These are phyloP conservation scores for Pantala flavescens DNA, from an alignment of 1,140 invertebrate species.

Conservation along the genomic window DNA sequence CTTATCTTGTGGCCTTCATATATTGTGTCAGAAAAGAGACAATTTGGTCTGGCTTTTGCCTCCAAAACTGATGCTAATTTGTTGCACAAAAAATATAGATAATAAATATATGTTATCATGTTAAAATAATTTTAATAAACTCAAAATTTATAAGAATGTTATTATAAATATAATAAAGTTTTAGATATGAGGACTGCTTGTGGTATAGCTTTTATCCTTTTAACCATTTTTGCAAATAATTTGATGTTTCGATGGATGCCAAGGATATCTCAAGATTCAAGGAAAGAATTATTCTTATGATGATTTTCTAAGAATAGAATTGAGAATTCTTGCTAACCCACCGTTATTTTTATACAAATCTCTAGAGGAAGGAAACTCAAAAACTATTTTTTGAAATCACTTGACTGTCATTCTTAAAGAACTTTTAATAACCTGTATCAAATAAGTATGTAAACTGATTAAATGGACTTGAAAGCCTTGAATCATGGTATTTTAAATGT, in stretches of 20 bases:
- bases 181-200: not conserved
- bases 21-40: not conserved
- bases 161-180: not conserved
- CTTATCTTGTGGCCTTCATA: not conserved
- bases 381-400: conserved; percentile 4
- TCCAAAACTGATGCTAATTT: not conserved
- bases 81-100: not conserved
- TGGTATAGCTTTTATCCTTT: not conserved
- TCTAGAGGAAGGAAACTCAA: not conserved
- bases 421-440: not conserved
- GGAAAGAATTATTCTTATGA: not conserved
- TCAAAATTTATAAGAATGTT: not conserved
- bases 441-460: not conserved
- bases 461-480: not conserved
- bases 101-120: not conserved
- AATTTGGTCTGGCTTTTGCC: not conserved
- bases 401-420: not conserved
- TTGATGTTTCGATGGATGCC: not conserved
- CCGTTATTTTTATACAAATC: conserved; percentile 3
- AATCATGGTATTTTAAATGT: not conserved
- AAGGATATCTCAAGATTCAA: not conserved
- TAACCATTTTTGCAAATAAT: not conserved
- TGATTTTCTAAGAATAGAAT: not conserved
- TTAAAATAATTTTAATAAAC: not conserved
- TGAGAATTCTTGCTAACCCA: not conserved